Percentiles rank a stretch among this genome's conserved stretches.
phyloP scores from a whole-genome alignment of 2,888 invertebrate species.

The Paralinhomoeus sp. region DNA sequence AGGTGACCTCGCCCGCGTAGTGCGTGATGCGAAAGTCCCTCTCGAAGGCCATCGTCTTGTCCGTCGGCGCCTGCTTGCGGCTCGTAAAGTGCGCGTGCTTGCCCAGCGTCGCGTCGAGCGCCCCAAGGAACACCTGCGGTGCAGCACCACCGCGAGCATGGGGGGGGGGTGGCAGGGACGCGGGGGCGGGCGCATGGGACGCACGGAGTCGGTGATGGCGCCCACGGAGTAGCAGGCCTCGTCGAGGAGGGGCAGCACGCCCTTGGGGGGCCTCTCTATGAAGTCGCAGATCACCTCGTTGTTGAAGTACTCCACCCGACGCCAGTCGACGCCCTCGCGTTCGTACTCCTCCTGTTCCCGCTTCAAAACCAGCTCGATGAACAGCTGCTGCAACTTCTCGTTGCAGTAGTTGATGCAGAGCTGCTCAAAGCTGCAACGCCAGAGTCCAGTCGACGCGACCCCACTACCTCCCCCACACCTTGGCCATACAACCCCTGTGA shows the following conservation, averaged over 20 bases:
- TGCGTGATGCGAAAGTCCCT: slow-evolving; percentile 42
- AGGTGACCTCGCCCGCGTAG: slow-evolving; percentile 88
- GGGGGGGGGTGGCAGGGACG: too few species aligned
- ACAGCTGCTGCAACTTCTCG: slow-evolving; percentile 87
- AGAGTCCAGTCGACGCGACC: too few species aligned
- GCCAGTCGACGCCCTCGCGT: slow-evolving; percentile 83
- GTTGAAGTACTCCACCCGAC: slow-evolving; percentile 67
- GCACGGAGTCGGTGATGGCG: slow-evolving; percentile 46
- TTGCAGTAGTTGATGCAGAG: slow-evolving; percentile 98
- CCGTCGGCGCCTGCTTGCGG: slow-evolving; percentile 37
- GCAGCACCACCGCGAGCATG: too few species aligned
- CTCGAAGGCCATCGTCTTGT: slow-evolving; percentile 31
- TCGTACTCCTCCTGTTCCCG: slow-evolving; percentile 95
- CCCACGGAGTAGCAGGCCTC: slow-evolving; percentile 90
- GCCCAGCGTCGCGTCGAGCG: slow-evolving; percentile 66
- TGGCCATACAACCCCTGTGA: too few species aligned
- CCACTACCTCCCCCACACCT: too few species aligned
- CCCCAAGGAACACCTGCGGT: slow-evolving; percentile 52
- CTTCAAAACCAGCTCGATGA: slow-evolving; percentile 85
- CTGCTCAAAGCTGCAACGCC: slow-evolving; percentile 53
- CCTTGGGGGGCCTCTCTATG: slow-evolving; percentile 75
- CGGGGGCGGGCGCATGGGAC: neutral
- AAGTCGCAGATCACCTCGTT: slow-evolving; percentile 86
- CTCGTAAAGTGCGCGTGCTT: slow-evolving; percentile 73
- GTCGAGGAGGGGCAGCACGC: slow-evolving; percentile 72